Evolutionary conservation across 1,140 invertebrate genomes (phyloP).

Genomic region (Euwallacea fornicatus): DNA sequence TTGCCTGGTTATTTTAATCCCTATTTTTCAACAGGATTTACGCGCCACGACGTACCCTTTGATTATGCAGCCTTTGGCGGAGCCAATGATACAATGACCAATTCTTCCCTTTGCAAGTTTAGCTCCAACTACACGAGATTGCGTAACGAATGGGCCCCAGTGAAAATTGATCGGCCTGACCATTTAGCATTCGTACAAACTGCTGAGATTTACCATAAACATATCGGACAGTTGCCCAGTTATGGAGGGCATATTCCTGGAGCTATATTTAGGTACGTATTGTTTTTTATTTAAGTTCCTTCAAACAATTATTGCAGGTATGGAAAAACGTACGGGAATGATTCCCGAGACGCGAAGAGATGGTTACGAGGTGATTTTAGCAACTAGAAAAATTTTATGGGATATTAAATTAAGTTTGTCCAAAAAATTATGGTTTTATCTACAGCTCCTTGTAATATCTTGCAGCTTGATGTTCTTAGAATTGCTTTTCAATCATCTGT

Average conservation of each 20-base stretch:
- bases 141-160: conserved; percentile 70
- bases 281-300: conserved; percentile 2
- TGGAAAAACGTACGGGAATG: conserved; percentile 71
- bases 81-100: conserved; percentile 62
- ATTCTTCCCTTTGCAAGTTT: conserved; percentile 67
- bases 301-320: conserved; percentile 56
- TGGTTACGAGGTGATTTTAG: conserved; percentile 59
- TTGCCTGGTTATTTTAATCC: too few species aligned
- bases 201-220: conserved; percentile 66
- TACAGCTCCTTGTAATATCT: too few species aligned
- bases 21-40: conserved; percentile 57
- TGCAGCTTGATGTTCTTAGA: too few species aligned
- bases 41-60: conserved; percentile 69
- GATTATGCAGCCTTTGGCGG: conserved; percentile 65
- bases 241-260: conserved; percentile 75
- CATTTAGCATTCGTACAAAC: conserved; percentile 56
- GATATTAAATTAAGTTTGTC: neutral
- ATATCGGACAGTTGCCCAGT: conserved; percentile 70
- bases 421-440: neutral
- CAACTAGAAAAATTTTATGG: conserved; percentile 1
- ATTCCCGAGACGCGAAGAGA: conserved; percentile 68
- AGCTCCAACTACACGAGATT: conserved; percentile 67
- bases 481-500: neutral
- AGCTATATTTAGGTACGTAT: conserved; percentile 60
- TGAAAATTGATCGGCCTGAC: conserved; percentile 57